Evolutionary conservation across 1,140 invertebrate species (phyloP), one percentile per base, ranked within the genome.

Genomic region (Leptestheria dahalacensis): DNA sequence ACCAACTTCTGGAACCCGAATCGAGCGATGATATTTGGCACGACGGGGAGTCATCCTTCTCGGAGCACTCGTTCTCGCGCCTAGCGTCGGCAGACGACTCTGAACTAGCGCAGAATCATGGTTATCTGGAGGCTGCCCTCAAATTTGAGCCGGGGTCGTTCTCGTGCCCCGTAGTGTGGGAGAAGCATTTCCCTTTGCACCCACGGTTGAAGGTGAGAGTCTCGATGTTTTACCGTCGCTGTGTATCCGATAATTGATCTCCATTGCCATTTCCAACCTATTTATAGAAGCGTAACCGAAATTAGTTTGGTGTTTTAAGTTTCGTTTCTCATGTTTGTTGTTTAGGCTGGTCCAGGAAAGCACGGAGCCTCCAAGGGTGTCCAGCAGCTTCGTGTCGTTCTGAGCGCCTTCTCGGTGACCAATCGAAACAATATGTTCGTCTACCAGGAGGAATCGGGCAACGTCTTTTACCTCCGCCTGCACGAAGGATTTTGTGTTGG

Each of bases 391-490:
- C 75, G 81, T 58, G 77, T 76, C 21, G 81, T 85, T 4, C 70
- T 88, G 1, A 82, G 81, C 65, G 78, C 82, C 46, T 84, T 88
- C 65, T 81, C 81, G 1, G 84, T 89, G 0, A 78, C 77, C 57
- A 88, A 89, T 66, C 72, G 85, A 51, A 79, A 72, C 52, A 88
- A 89, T 67, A 87, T 88, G 85, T 88, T 88, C 73, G 85, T 88
- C 1, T 81, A 86, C 70, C 75, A 80, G 68, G 81, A 87, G 69
- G 78, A 73, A 24, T 72, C 77, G 29, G 75, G 76, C 26, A 81
- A 82, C 65, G 84, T 86, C 0, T 88, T 84, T 68, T 88, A 88
- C 68, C 66, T 87, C 46, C 69, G 78, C n/a, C 15, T 60, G 10
- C 21, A 60, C 50, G 58, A 60, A 23, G 15, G 47, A 20, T 50